Evolutionary conservation across 2,888 invertebrate genomes (phyloP), one percentile per base, ranked within the genome.

Genomic region (Caprella mutica): DNA sequence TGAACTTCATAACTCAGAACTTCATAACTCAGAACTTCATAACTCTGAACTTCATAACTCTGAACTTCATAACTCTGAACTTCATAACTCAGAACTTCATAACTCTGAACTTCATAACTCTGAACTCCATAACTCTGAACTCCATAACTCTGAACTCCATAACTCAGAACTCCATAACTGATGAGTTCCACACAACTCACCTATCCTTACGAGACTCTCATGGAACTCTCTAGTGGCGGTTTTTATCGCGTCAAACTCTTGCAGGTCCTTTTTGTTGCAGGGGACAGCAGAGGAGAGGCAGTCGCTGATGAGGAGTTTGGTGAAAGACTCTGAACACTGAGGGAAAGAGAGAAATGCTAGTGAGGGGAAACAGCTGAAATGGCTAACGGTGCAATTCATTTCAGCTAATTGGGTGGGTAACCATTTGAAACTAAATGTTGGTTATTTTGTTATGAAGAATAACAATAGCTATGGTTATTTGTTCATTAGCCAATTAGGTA

Each of bases 241-340:
- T 17, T 50, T 55, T n/a, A 61, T 58, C 5, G 38, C 53, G 12
- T 58, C 61, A 43, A 52, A 61, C n/a, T 58, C 33, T 21, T 52
- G 48, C 29, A 61, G 52, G 19, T 58, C 51, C 12, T 57, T 57
- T 29, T 55, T 38, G 17, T 44, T 58, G 27, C 48, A 58, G n/a
- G 61, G 61, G n/a, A 61, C 58, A 21, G 61, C 61, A 14, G 52
- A 55, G 35, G 61, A 58, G 8, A 61, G 46, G 44, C 61, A 61
- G 23, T 61, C 61, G 27, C 43, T 55, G 33, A 61, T 61, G n/a
- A 61, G 26, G 14, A 61, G 23, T 12, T 55, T 35, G 24, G 55
- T 61, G 39, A 61, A 58, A 19, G 52, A 46, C n/a, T 52, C 42
- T 19, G 46, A 30, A 19, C 55, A 35, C 59, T 59, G 59, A 14